phyloP scores from a whole-genome alignment of 2,888 invertebrate genomes.

The Trachelus iudaicus region DNA sequence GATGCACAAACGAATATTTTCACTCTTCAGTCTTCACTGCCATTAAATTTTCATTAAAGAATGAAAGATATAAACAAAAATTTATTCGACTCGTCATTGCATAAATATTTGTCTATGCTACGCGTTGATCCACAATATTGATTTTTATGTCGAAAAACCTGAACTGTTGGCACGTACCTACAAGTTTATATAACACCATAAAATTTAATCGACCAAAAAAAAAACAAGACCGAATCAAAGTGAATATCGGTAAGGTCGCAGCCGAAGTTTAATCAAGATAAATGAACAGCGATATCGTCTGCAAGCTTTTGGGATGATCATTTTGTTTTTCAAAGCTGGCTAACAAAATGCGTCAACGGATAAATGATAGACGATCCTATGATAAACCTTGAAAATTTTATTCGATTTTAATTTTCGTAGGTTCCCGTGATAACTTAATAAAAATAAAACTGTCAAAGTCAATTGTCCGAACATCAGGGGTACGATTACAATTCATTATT shows the following conservation, averaged over 20 bases:
- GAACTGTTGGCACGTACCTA: background rate
- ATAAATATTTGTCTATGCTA: no score
- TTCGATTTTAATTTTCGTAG: background rate
- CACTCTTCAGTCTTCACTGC: no score
- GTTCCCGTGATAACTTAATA: background rate
- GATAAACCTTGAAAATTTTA: background rate
- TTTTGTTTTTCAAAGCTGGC: background rate
- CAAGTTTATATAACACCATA: background rate
- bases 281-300: background rate
- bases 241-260: background rate
- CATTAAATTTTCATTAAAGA: no score
- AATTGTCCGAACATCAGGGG: no score
- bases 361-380: background rate
- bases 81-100: no score
- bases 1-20: no score
- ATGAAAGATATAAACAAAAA: no score
- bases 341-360: background rate
- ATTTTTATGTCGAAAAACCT: background rate
- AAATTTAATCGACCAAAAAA: background rate
- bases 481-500: no score
- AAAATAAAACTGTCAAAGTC: no score
- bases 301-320: background rate
- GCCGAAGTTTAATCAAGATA: background rate
- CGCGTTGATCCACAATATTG: no score
- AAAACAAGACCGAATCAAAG: background rate